Evolutionary conservation across 2,888 invertebrate genomes (phyloP), one percentile per base, ranked within the genome.

Genomic region (Pandemis heparana): DNA sequence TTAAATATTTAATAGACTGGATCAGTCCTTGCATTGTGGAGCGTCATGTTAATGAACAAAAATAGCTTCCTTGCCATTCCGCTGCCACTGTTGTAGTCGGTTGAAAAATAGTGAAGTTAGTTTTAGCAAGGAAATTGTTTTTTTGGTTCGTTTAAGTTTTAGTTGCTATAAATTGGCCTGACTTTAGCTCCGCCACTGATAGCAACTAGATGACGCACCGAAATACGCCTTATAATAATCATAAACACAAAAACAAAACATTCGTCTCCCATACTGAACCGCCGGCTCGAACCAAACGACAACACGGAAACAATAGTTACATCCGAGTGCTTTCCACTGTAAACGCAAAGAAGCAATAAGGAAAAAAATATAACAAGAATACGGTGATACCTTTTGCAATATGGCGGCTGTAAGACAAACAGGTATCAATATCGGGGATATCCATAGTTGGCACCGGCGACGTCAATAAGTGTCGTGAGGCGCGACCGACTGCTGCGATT

Each of bases 401-500:
- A 88, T 85, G 83, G 81, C 79, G 81, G 85, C 82, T 85, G 86
- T 81, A 86, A 91, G 86, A 90, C 87, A 91, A 89, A 89, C 89
- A 89, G 87, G 87, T 88, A 78, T 69, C 75, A 72, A 92, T 92
- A 90, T 88, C 83, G 82, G 82, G 81, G 83, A 84, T 84, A 84
- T 74, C 84, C 81, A 86, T 86, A 85, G 83, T 79, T 80, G 80
- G 82, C 85, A 86, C 85, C 84, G 85, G 86, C 79, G 85, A 85
- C 88, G 86, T 87, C 87, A 88, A 87, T 86, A 88, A 87, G 82
- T 78, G 79, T 75, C 79, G 83, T 85, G 85, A 83, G 79, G 77
- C 78, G 78, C 79, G 81, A 79, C 79, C 80, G 82, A 80, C 80
- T 76, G 77, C 79, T 75, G 78, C 83, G 85, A 84, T 85, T 83